A percentile compares a stretch with the other conserved stretches of the same genome.
phyloP scores from a whole-genome alignment of 2,888 invertebrate genomes.

The Rhynchonema sp. region DNA sequence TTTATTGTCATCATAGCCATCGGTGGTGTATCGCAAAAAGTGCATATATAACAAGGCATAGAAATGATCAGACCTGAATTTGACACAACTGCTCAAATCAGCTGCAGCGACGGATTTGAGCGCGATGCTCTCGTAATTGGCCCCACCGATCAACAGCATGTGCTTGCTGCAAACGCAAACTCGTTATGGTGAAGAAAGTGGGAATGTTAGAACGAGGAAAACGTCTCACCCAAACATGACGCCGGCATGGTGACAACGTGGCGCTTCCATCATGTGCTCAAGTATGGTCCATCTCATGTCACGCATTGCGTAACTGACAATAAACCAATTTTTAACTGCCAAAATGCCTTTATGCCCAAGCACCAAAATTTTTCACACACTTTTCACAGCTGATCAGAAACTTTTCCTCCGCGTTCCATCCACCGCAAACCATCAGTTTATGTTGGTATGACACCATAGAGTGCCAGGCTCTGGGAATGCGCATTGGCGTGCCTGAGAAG shows the following conservation, averaged over 20 bases:
- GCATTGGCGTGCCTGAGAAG: neutral
- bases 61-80: too few species aligned
- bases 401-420: neutral
- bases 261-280: neutral
- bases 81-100: too few species aligned
- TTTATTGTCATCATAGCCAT: too few species aligned
- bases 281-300: too few species aligned
- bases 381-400: neutral
- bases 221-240: neutral
- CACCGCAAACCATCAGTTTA: neutral
- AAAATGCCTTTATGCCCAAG: neutral
- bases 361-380: neutral
- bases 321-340: too few species aligned
- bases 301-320: too few species aligned
- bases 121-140: neutral
- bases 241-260: neutral
- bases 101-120: neutral
- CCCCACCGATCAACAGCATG: neutral
- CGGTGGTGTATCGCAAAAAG: too few species aligned
- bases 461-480: neutral
- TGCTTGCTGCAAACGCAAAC: neutral
- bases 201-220: too few species aligned
- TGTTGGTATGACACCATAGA: neutral
- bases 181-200: neutral
- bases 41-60: too few species aligned